phyloP scores from a whole-genome alignment of 2,888 invertebrate species.

The Laspeyria flexula region DNA sequence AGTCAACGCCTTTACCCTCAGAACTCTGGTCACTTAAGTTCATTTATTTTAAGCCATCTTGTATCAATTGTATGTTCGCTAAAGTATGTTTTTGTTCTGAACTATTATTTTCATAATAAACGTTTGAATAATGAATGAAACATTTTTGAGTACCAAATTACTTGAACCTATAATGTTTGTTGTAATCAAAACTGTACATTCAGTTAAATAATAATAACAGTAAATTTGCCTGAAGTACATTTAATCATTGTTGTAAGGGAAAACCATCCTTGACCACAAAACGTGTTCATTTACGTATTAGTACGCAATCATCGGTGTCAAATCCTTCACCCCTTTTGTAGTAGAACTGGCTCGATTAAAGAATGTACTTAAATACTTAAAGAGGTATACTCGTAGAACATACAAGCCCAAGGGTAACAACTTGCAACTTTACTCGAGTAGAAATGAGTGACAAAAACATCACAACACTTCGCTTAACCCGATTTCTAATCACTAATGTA shows the following conservation, averaged over 20 bases:
- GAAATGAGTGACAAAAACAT: conserved; percentile 24
- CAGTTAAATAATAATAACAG: too few relatives aligned
- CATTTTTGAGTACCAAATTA: too few relatives aligned
- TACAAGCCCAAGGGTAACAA: conserved; percentile 13
- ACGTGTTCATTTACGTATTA: neutral
- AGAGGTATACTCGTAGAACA: neutral
- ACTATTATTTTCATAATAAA: neutral
- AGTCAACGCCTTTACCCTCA: neutral
- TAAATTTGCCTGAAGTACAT: too few relatives aligned
- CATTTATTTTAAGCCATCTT: neutral
- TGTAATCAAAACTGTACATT: too few relatives aligned
- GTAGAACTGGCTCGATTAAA: neutral
- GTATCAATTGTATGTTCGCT: neutral
- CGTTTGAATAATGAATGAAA: too few relatives aligned
- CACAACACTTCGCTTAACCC: conserved; percentile 5
- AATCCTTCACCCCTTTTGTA: neutral
- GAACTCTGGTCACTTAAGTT: neutral
- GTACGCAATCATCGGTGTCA: neutral
- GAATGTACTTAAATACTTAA: conserved; percentile 5
- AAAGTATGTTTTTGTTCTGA: neutral
- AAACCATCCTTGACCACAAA: neutral
- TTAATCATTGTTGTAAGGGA: neutral
- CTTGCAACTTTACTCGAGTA: conserved; percentile 10
- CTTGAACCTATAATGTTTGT: too few relatives aligned
- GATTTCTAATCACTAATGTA: conserved; percentile 7